phyloP scores from a whole-genome alignment of 2,797 vertebrate genomes.

The Pagetopsis macropterus region DNA sequence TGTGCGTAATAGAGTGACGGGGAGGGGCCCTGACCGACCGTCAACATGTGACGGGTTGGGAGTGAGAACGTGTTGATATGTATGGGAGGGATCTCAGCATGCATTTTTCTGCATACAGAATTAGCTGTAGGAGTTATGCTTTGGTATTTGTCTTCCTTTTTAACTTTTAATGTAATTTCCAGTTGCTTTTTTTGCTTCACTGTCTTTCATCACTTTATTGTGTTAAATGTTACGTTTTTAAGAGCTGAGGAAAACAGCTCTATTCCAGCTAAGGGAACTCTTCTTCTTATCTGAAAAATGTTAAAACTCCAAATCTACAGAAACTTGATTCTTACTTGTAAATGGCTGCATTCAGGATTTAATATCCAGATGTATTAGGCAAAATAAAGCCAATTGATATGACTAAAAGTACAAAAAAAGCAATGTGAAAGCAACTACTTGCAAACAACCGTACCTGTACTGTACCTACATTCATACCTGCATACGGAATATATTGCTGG shows the following conservation, averaged over 20 bases:
- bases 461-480: background rate
- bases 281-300: background rate
- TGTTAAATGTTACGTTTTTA: background rate
- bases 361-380: no score
- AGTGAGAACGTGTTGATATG: background rate
- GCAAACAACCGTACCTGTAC: background rate
- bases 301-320: background rate
- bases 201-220: slow-evolving; percentile 1
- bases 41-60: no score
- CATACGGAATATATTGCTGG: slow-evolving; percentile 5
- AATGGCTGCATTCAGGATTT: background rate
- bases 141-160: background rate
- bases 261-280: background rate
- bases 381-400: no score
- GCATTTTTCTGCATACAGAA: slow-evolving; percentile 24
- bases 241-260: background rate
- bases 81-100: slow-evolving; percentile 17
- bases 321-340: background rate
- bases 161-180: background rate
- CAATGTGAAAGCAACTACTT: background rate
- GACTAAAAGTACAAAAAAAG: no score
- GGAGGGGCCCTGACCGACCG: no score
- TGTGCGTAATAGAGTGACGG: no score
- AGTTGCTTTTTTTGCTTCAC: background rate
- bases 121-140: background rate